Evolutionary conservation across 2,888 invertebrate species (phyloP).

Genomic region (Leucoptera coffeella): DNA sequence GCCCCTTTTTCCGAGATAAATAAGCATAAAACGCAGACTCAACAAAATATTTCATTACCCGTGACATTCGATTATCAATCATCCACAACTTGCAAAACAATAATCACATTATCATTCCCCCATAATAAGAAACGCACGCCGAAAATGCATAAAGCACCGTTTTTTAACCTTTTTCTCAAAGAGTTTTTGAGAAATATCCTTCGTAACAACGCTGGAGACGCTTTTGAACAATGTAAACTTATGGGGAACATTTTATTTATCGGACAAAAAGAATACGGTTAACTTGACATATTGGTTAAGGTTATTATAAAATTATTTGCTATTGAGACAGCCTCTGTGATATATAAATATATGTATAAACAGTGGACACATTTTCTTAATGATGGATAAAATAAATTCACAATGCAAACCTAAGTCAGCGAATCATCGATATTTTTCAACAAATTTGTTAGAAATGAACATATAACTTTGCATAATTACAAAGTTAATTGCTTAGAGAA

Average conservation of each 20-base stretch:
- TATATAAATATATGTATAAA: too few species aligned
- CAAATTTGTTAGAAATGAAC: too few species aligned
- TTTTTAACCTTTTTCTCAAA: slow-evolving; percentile 22
- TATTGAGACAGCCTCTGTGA: too few species aligned
- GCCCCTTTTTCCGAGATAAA: too few species aligned
- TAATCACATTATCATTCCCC: slow-evolving; percentile 51
- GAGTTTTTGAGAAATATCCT: slow-evolving; percentile 38
- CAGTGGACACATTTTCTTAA: too few species aligned
- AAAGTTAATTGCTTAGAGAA: too few species aligned
- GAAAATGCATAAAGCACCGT: slow-evolving; percentile 44
- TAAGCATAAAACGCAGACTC: slow-evolving; percentile 18
- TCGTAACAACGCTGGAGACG: slow-evolving; percentile 24
- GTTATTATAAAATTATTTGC: slow-evolving; percentile 49
- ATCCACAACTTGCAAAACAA: slow-evolving; percentile 45
- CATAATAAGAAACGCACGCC: slow-evolving; percentile 45
- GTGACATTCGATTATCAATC: slow-evolving; percentile 45
- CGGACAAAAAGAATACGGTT: slow-evolving; percentile 38
- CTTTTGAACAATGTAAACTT: slow-evolving; percentile 47
- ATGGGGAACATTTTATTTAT: slow-evolving; percentile 45
- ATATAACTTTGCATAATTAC: too few species aligned
- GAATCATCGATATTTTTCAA: too few species aligned
- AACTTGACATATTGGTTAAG: slow-evolving; percentile 47
- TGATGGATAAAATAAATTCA: too few species aligned
- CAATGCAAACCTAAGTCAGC: too few species aligned
- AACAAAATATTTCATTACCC: slow-evolving; percentile 38